Evolutionary conservation across 2,113 vertebrate species (phyloP).

Genomic region (Upupa epops): DNA sequence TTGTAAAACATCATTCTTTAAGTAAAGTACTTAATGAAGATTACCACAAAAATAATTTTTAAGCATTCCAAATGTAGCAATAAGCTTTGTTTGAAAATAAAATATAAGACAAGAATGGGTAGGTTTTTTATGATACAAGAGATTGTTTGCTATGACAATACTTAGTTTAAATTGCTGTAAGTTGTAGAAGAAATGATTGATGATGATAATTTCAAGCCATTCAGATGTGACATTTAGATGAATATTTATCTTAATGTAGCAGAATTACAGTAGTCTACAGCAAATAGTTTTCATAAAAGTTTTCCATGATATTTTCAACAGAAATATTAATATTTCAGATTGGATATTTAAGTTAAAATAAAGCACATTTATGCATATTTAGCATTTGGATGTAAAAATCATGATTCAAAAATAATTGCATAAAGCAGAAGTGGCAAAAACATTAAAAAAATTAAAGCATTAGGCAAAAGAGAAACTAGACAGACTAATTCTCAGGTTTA

Average conservation of each 20-base stretch:
- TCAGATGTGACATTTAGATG: constrained; percentile 7
- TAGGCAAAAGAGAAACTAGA: not conserved
- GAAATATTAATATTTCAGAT: not conserved
- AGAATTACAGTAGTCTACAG: not conserved
- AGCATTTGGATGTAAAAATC: not conserved
- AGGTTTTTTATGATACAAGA: not conserved
- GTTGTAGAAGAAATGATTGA: constrained; percentile 3
- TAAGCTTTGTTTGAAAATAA: not conserved
- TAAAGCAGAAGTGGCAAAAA: not conserved
- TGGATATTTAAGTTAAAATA: not conserved
- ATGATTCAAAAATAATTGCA: not conserved
- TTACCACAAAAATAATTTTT: not conserved
- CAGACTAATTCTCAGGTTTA: not conserved
- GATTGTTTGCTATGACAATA: not conserved
- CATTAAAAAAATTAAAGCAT: not conserved
- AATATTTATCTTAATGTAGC: constrained; percentile 21
- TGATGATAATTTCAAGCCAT: not conserved
- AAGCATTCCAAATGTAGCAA: not conserved
- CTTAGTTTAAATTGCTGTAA: not conserved
- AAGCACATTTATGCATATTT: not conserved
- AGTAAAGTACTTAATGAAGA: not conserved
- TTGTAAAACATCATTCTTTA: not conserved
- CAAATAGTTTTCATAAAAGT: not conserved
- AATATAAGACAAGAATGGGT: not conserved
- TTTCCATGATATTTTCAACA: not conserved